Base-by-base conservation (phyloP, 2,888 invertebrate species). In the Phlogophora meticulosa region DNA sequence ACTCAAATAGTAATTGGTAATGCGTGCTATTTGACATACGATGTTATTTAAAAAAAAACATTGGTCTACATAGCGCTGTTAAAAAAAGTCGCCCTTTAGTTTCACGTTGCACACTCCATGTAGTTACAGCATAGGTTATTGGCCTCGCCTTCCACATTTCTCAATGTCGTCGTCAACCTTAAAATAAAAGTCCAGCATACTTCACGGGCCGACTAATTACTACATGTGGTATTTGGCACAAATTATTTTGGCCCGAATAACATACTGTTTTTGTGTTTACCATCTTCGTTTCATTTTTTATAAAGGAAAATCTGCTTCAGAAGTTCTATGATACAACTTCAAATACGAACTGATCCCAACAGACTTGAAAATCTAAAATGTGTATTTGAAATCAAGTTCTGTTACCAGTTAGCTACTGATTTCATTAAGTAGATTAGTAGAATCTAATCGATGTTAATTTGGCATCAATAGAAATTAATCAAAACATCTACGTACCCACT, bases 171-270 rank as follows among this genome's bases (percentile, higher is more conserved):
- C 77, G 61, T 48, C 66, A 67, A 43, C 52, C 59, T 55, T 22
- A 63, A 72, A 67, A 80, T 76, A 78, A 76, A 80, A 59, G 22
- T 72, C 49, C 80, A 61, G 46, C 65, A 53, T 71, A 67, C 57
- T 76, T 76, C 48, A 57, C 62, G 42, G 42, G 48, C 48, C 63
- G 15, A 45, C 57, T 77, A 71, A 78, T 80, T 71, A 79, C 58
- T 63, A 42, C 49, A 75, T 51, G 55, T 22, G 60, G 76, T 58
- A 78, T 78, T 80, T 78, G 63, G 62, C 76, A 66, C 70, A 63
- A 57, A 61, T 60, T 38, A 75, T 65, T 63, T 60, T 34, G 52
- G 7, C 40, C 62, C 48, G 45, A 62, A 46, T 49, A 43, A 40
- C 43, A 45, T 66, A 20, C 45, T 46, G 22, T 57, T 65, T 56